These are phyloP conservation scores for Craseonycteris thonglongyai DNA, from an alignment of 2,113 vertebrate genomes.

Conservation along the genomic window DNA sequence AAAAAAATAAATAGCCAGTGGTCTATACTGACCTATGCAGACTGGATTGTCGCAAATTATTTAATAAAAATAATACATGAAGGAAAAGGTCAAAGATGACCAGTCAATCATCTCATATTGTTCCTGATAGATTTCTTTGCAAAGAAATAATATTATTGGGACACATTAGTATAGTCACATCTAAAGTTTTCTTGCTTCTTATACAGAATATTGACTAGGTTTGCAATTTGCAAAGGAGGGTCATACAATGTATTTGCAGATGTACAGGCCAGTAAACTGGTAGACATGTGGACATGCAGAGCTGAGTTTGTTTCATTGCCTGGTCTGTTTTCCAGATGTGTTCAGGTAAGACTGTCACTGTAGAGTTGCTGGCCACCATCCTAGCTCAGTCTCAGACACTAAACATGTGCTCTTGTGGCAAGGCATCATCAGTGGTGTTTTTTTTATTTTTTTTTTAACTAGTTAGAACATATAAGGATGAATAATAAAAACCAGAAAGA, in stretches of 20 bases:
- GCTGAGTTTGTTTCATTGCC: background rate
- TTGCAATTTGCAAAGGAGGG: background rate
- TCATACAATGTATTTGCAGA: background rate
- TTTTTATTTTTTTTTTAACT: background rate
- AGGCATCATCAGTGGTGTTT: background rate
- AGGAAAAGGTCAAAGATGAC: background rate
- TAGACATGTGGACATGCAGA: too few species aligned
- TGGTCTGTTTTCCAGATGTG: background rate
- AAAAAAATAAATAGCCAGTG: background rate
- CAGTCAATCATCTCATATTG: background rate
- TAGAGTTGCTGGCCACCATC: too few species aligned
- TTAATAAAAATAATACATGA: background rate
- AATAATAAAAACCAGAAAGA: background rate
- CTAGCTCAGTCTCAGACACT: background rate
- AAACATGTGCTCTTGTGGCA: background rate
- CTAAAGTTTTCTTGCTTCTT: background rate
- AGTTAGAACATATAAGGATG: background rate
- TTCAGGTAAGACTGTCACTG: background rate
- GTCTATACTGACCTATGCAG: background rate
- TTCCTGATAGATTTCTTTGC: background rate
- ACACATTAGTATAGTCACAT: background rate
- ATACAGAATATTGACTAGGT: background rate
- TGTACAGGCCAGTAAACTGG: background rate
- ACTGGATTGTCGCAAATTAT: background rate
- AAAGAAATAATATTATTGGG: background rate